Evolutionary conservation across 2,888 invertebrate species (phyloP).

Genomic region (Drosophila meridiana): DNA sequence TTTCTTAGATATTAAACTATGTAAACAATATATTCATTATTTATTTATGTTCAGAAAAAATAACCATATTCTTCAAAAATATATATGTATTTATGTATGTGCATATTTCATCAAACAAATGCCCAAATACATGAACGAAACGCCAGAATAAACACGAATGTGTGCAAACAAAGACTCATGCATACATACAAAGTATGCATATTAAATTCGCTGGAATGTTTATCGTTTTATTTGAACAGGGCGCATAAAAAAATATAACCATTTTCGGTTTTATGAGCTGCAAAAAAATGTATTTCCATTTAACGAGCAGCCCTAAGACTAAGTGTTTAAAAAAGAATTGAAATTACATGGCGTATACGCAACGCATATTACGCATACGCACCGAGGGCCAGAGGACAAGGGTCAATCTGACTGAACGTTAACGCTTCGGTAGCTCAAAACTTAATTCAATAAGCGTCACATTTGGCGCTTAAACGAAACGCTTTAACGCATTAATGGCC

Average conservation of each 20-base stretch:
- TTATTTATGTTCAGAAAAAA: neutral
- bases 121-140: conserved; percentile 4
- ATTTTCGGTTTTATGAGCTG: conserved; percentile 42
- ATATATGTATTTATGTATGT: neutral
- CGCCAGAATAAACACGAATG: conserved; percentile 19
- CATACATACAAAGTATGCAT: conserved; percentile 19
- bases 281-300: conserved; percentile 5
- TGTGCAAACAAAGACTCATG: conserved; percentile 9
- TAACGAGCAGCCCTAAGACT: conserved; percentile 1
- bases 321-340: conserved; percentile 3
- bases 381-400: neutral
- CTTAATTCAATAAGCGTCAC: conserved; percentile 48
- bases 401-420: neutral
- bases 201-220: conserved; percentile 23
- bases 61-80: neutral
- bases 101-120: neutral
- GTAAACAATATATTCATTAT: too few species aligned
- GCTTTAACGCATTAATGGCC: conserved; percentile 37
- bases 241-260: conserved; percentile 15
- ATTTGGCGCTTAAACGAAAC: conserved; percentile 26
- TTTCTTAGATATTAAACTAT: too few species aligned
- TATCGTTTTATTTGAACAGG: conserved; percentile 9
- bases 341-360: conserved; percentile 40
- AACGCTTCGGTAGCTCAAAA: neutral
- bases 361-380: conserved; percentile 46